phyloP scores from a whole-genome alignment of 2,113 vertebrate species.

The Periophthalmodon schlosseri region DNA sequence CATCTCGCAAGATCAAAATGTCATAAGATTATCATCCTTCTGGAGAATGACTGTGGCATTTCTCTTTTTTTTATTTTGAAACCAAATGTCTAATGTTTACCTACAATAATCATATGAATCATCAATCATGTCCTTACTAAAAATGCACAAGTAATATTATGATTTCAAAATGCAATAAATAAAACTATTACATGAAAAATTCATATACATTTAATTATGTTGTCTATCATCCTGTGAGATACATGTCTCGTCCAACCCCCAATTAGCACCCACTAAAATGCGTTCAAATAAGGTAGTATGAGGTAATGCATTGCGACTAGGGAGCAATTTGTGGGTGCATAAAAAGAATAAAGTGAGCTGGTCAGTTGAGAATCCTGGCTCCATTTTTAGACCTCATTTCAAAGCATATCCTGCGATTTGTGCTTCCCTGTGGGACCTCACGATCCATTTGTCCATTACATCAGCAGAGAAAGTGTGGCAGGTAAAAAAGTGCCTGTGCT shows the following conservation, averaged over 20 bases:
- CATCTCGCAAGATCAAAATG: not conserved
- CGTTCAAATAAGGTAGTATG: not conserved
- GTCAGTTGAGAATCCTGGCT: not conserved
- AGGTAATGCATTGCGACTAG: not conserved
- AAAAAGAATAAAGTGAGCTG: not conserved
- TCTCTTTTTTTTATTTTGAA: not conserved
- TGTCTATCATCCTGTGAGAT: not conserved
- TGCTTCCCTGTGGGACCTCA: not conserved
- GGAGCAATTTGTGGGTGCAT: not conserved
- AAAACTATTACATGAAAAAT: too few species aligned
- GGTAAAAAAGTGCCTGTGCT: constrained; percentile 16
- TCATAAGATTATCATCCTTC: not conserved
- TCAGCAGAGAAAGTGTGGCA: constrained; percentile 4
- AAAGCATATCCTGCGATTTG: not conserved
- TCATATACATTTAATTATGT: not conserved
- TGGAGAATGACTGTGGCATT: not conserved
- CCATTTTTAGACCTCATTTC: not conserved
- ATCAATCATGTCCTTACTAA: too few species aligned
- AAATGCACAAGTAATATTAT: not conserved
- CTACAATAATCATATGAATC: too few species aligned
- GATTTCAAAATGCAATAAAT: too few species aligned
- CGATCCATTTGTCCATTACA: constrained; percentile 11
- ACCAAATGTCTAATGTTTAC: not conserved
- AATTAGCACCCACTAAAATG: not conserved
- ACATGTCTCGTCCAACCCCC: not conserved